Evolutionary conservation across 2,797 vertebrate species (phyloP).

Genomic region (Tympanoctomys barrerae): DNA sequence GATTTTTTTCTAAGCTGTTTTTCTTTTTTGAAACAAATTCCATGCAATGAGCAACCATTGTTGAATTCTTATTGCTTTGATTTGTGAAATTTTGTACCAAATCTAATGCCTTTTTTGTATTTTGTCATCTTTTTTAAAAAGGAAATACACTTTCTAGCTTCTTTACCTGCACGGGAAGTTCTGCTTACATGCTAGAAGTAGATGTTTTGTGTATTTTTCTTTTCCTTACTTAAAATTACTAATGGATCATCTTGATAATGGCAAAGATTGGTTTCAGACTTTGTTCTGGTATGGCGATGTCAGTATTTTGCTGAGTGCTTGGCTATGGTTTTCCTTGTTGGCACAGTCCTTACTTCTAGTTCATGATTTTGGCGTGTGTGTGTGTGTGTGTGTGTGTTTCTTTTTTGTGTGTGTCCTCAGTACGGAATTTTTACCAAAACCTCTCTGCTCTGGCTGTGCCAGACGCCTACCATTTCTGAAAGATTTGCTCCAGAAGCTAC

Average conservation of each 20-base stretch:
- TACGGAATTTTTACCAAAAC: not conserved
- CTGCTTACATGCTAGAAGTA: not conserved
- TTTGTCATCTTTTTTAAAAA: not conserved
- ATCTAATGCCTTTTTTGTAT: too few species aligned
- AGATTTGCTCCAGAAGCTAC: not conserved
- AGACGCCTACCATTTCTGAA: not conserved
- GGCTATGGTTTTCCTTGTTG: not conserved
- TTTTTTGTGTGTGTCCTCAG: not conserved
- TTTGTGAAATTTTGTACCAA: too few species aligned
- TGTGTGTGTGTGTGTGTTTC: not conserved
- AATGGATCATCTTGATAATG: not conserved
- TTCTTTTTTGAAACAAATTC: too few species aligned
- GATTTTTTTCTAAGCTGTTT: not conserved
- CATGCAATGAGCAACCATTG: too few species aligned
- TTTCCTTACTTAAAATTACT: not conserved
- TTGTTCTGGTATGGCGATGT: not conserved
- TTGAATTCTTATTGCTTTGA: too few species aligned
- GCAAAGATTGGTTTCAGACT: not conserved
- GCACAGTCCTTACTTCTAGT: not conserved
- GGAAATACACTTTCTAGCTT: not conserved
- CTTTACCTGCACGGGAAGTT: not conserved
- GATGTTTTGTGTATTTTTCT: not conserved
- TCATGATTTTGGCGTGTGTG: not conserved
- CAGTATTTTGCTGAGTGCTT: not conserved
- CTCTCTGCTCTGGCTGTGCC: not conserved